Base-by-base conservation (phyloP, 37 sponge, comb jelly and placozoan genomes). In the Agelas oroides region DNA sequence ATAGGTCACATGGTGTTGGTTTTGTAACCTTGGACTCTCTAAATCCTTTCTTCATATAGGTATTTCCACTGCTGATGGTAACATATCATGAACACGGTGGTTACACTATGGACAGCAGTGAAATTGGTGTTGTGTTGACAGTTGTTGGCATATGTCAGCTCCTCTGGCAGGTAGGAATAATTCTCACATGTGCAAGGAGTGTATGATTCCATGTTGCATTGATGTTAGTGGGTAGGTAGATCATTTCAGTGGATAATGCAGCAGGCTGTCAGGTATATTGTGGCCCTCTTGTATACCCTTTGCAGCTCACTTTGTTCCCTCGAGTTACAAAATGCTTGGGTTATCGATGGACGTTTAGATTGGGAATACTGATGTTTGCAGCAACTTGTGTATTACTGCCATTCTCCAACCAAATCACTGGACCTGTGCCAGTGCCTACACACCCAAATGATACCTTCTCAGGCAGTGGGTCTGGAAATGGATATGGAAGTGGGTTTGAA, bases 11-110 rank as follows among this genome's bases (percentile, higher is more conserved):
- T n/a, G n/a, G n/a, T n/a, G n/a, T n/a, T n/a, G n/a, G n/a, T n/a
- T n/a, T n/a, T n/a, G n/a, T n/a, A n/a, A n/a, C n/a, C n/a, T n/a
- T n/a, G n/a, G n/a, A n/a, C n/a, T n/a, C n/a, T n/a, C n/a, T n/a
- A n/a, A n/a, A 60, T 2, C 27, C 16, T 76, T 53, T 14, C 5
- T 70, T 56, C 1, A 5, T 69, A 12, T 58, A 93, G 93, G 25
- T 89, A 12, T 67, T 86, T 39, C 95, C 95, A 14, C 69, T 95
- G 39, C 52, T 95, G 36, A 77, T 95, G 87, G 95, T 95, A 38
- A 89, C 81, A 6, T 46, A 81, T 38, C 70, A 95, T 59, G 76
- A 65, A 21, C 69, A 86, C 65, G 95, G 95, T 23, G 95, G 95
- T 11, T 95, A 89, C 53, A 19, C 69, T 17, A 77, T 95, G 87